Percentiles rank a stretch among this genome's conserved stretches.
Conservation (phyloP, 2,797 vertebrate species). For the Poeciliopsis presidionis region DNA sequence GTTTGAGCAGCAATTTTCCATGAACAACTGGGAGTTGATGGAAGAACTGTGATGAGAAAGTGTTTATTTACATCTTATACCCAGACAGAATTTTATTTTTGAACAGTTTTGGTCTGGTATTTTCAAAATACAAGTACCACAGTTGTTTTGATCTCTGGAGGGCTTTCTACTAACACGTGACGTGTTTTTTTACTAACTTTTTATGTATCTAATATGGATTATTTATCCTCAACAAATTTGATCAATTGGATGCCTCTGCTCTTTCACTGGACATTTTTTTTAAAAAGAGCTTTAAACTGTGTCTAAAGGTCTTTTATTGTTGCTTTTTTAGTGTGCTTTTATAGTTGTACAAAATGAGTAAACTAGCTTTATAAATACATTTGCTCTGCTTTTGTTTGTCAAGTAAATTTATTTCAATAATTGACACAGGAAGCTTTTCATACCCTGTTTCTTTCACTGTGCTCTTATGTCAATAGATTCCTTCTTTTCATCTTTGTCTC, state of each 20-base stretch:
- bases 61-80: neutral
- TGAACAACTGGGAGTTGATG: neutral
- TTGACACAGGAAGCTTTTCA: constrained; percentile 5
- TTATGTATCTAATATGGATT: neutral
- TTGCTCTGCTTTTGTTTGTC: neutral
- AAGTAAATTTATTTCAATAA: neutral
- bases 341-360: neutral
- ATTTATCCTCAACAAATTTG: neutral
- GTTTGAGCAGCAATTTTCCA: neutral
- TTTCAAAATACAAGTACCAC: neutral
- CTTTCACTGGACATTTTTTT: neutral
- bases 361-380: neutral
- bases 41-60: neutral
- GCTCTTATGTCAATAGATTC: constrained; percentile 10
- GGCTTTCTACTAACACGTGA: neutral
- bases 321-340: neutral
- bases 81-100: neutral
- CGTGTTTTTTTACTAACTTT: neutral
- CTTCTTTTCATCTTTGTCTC: constrained; percentile 42
- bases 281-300: neutral
- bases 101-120: neutral
- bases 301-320: neutral
- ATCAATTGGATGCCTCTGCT: neutral
- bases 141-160: neutral
- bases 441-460: constrained; percentile 43